A percentile compares a stretch with the other conserved stretches of the same genome.
phyloP scores from a whole-genome alignment of 1,140 invertebrate genomes.

The Euura saliciscinereae region DNA sequence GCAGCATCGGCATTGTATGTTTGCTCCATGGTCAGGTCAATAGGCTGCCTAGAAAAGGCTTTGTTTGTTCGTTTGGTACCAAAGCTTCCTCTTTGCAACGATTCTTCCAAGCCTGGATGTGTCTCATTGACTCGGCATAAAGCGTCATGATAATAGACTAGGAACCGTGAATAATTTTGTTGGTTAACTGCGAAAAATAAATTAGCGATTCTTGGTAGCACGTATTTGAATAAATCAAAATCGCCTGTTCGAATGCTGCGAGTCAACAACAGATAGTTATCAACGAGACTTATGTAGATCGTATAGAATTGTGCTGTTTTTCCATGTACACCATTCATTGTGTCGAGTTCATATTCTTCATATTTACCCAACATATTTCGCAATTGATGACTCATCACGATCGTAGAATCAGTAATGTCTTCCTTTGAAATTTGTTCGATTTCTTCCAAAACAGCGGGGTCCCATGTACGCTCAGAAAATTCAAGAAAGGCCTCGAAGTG shows the following conservation, averaged over 20 bases:
- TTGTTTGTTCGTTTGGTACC: constrained; percentile 30
- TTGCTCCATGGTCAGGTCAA: constrained; percentile 25
- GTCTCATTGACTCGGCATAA: constrained; percentile 23
- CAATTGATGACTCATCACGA: too few species aligned
- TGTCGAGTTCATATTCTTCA: not conserved
- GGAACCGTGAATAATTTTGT: constrained; percentile 22
- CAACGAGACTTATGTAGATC: constrained; percentile 15
- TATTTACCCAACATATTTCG: not conserved
- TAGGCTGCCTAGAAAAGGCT: constrained; percentile 22
- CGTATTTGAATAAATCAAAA: constrained; percentile 19
- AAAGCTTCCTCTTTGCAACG: constrained; percentile 19
- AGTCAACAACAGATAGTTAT: constrained; percentile 11
- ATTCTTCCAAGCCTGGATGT: constrained; percentile 24
- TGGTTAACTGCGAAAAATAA: constrained; percentile 23
- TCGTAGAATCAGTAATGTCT: too few species aligned
- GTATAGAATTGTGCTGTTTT: constrained; percentile 11
- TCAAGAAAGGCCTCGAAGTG: constrained; percentile 34
- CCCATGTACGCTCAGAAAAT: not conserved
- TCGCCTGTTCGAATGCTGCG: constrained; percentile 15
- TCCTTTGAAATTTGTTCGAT: too few species aligned
- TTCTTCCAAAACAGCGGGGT: too few species aligned
- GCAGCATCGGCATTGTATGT: constrained; percentile 33
- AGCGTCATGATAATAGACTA: constrained; percentile 23
- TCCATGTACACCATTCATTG: not conserved
- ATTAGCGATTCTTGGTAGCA: constrained; percentile 19